These are phyloP conservation scores for Hapalemur alaotrensis DNA, from an alignment of 2,797 vertebrate genomes.

Conservation along the genomic window DNA sequence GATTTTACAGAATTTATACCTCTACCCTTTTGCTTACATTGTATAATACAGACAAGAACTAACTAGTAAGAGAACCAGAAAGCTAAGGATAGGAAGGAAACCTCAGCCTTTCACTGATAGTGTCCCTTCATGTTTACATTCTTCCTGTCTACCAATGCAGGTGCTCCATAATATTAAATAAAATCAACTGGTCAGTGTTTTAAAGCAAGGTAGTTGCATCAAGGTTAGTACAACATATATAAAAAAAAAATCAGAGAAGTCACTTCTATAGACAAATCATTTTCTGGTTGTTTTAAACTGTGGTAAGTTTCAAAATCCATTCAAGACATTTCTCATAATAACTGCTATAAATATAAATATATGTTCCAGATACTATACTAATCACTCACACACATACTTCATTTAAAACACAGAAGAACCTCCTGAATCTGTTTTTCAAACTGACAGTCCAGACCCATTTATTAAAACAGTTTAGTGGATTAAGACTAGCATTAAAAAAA, in stretches of 20 bases:
- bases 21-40: background rate
- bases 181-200: background rate
- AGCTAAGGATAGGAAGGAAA: background rate
- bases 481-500: background rate
- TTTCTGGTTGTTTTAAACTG: slow-evolving; percentile 11
- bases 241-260: background rate
- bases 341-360: background rate
- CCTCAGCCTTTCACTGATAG: background rate
- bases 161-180: background rate
- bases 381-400: background rate
- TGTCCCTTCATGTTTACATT: background rate
- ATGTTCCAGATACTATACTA: background rate
- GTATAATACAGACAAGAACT: background rate
- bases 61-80: background rate
- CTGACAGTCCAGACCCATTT: background rate
- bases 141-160: background rate
- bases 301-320: background rate
- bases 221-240: background rate
- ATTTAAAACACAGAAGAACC: slow-evolving; percentile 40
- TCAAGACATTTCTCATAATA: slow-evolving; percentile 3
- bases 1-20: background rate
- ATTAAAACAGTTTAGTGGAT: slow-evolving; percentile 11
- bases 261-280: background rate
- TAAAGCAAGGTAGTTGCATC: background rate
- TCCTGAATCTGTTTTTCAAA: slow-evolving; percentile 38